These are phyloP conservation scores for Mesoligia furuncula DNA, from an alignment of 2,888 invertebrate genomes.

Conservation along the genomic window DNA sequence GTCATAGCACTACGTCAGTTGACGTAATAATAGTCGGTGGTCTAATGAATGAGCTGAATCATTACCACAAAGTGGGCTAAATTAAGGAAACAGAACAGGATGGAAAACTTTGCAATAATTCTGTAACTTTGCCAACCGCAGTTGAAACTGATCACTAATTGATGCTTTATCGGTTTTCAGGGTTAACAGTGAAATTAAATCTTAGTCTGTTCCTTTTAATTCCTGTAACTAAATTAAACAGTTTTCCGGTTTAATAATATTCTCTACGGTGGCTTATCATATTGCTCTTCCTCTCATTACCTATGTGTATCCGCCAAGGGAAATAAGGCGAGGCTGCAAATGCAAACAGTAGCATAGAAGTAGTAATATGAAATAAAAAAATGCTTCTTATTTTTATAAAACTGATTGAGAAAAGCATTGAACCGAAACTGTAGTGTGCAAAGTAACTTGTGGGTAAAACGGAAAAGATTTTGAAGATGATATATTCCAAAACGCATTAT, in stretches of 20 bases:
- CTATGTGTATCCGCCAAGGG: constrained; percentile 13
- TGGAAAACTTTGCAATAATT: constrained; percentile 66
- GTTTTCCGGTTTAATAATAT: background rate
- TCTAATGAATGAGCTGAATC: constrained; percentile 77
- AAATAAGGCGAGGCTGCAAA: constrained; percentile 30
- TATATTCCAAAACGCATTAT: background rate
- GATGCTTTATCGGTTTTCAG: constrained; percentile 37
- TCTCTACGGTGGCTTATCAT: constrained; percentile 13
- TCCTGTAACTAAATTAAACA: constrained; percentile 5
- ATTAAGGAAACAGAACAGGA: constrained; percentile 74
- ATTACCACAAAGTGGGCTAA: constrained; percentile 72
- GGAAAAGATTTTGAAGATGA: background rate
- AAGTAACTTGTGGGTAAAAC: background rate
- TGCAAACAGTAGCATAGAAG: background rate
- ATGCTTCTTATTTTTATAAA: background rate
- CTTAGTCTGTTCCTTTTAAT: background rate
- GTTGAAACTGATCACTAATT: constrained; percentile 39
- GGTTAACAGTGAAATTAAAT: constrained; percentile 38
- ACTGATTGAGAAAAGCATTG: background rate
- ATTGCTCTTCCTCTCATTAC: constrained; percentile 17
- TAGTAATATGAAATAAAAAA: constrained; percentile 7
- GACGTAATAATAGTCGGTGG: constrained; percentile 65
- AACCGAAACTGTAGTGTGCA: background rate
- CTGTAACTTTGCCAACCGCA: constrained; percentile 39
- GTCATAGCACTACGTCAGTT: constrained; percentile 53